These are phyloP conservation scores for Emmelina monodactyla DNA, from an alignment of 2,888 invertebrate genomes.

Conservation along the genomic window DNA sequence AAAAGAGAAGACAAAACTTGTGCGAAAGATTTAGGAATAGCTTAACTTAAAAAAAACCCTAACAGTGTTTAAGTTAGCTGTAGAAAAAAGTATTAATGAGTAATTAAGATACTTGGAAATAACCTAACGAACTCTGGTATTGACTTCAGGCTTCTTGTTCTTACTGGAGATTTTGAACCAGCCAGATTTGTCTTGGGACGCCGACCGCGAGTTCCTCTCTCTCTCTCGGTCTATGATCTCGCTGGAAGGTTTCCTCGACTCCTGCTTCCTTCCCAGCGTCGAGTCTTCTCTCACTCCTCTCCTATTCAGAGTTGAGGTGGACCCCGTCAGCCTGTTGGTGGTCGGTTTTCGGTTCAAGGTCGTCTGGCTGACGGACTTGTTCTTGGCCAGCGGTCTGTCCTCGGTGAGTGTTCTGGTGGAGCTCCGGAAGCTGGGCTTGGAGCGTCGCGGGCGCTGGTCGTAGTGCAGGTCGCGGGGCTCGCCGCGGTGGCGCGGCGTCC, in stretches of 20 bases:
- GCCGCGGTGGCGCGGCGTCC: constrained; percentile 78
- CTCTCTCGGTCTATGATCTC: constrained; percentile 67
- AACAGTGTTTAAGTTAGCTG: too few relatives aligned
- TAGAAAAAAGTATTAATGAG: too few relatives aligned
- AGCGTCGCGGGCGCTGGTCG: constrained; percentile 67
- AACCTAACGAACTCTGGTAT: constrained; percentile 44
- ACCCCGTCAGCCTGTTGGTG: constrained; percentile 39
- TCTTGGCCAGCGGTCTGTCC: constrained; percentile 49
- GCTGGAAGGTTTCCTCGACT: constrained; percentile 64
- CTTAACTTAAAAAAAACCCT: too few relatives aligned
- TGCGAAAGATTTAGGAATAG: too few relatives aligned
- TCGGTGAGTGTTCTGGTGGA: constrained; percentile 42
- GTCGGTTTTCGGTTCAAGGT: constrained; percentile 41
- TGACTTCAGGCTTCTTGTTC: constrained; percentile 49
- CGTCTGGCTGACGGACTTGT: constrained; percentile 54
- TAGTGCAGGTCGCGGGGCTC: constrained; percentile 83
- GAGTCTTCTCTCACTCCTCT: constrained; percentile 42
- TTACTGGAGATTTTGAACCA: constrained; percentile 73
- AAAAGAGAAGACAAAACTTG: too few relatives aligned
- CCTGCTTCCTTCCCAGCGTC: constrained; percentile 24
- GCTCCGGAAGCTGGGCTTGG: constrained; percentile 40
- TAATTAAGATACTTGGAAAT: too few relatives aligned
- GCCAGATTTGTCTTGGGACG: constrained; percentile 78
- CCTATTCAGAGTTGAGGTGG: constrained; percentile 44
- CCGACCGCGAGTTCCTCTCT: constrained; percentile 68